Evolutionary conservation across 2,113 vertebrate genomes (phyloP).

Genomic region (Malurus elegans): DNA sequence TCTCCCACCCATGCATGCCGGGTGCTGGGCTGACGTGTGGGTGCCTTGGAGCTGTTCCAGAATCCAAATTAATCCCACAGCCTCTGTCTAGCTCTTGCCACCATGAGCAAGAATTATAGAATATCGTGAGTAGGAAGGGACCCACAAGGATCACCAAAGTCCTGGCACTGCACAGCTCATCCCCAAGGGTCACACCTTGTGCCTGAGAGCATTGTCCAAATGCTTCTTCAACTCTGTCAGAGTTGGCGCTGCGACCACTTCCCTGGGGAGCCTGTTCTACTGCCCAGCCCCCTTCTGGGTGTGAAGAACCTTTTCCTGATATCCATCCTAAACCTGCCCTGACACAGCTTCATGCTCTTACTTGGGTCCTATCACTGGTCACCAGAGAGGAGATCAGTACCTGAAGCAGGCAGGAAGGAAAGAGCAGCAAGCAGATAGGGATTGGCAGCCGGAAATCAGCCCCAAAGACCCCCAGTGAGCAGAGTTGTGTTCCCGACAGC

Average conservation of each 20-base stretch:
- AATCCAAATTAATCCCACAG: background rate
- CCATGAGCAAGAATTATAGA: background rate
- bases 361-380: background rate
- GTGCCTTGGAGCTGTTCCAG: background rate
- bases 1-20: rapidly evolving
- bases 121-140: background rate
- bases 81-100: background rate
- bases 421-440: background rate
- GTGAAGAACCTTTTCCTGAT: background rate
- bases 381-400: background rate
- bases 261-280: background rate
- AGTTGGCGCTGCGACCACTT: background rate
- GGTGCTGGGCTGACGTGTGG: background rate
- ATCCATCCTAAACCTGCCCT: background rate
- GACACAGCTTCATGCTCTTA: background rate
- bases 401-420: background rate
- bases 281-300: background rate
- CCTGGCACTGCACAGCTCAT: background rate
- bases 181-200: background rate
- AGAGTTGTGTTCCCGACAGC: rapidly evolving
- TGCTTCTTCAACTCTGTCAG: background rate
- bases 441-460: background rate
- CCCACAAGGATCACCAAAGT: background rate
- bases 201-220: background rate
- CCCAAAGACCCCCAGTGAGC: rapidly evolving